Evolutionary conservation across 2,888 invertebrate species (phyloP).

Genomic region (Himalopsyche kuldschensis): DNA sequence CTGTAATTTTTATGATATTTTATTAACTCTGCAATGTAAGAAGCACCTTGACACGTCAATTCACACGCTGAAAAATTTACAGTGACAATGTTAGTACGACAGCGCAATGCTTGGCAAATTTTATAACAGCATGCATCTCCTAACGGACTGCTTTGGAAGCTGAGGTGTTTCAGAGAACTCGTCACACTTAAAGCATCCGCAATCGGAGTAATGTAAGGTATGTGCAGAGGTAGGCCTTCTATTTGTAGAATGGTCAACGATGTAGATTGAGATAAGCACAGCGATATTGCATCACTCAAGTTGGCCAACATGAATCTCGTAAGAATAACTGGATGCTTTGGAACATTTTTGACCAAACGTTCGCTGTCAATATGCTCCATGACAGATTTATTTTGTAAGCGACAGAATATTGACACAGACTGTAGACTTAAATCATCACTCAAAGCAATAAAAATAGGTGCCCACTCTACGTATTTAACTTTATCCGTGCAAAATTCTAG

Average conservation of each 20-base stretch:
- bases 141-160: constrained; percentile 68
- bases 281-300: constrained; percentile 65
- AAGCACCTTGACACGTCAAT: constrained; percentile 64
- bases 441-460: constrained; percentile 71
- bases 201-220: constrained; percentile 65
- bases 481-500: constrained; percentile 76
- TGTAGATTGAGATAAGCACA: constrained; percentile 65
- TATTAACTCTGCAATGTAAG: constrained; percentile 66
- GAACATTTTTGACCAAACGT: constrained; percentile 63
- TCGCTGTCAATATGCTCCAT: constrained; percentile 61
- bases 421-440: constrained; percentile 72
- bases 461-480: constrained; percentile 76
- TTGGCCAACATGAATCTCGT: constrained; percentile 72
- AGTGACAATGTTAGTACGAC: constrained; percentile 67
- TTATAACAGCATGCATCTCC: constrained; percentile 73
- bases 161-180: constrained; percentile 67
- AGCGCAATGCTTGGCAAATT: constrained; percentile 68
- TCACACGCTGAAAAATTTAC: constrained; percentile 72
- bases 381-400: constrained; percentile 56
- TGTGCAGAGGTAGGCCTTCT: constrained; percentile 72
- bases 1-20: constrained; percentile 72
- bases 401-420: constrained; percentile 67
- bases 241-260: constrained; percentile 65
- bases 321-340: constrained; percentile 65
- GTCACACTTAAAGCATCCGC: constrained; percentile 65